Evolutionary conservation across 30 jellyfish, hydroid and myxozoan species (phyloP), one percentile per base, ranked within the genome.

Genomic region (Turritopsis dohrnii): DNA sequence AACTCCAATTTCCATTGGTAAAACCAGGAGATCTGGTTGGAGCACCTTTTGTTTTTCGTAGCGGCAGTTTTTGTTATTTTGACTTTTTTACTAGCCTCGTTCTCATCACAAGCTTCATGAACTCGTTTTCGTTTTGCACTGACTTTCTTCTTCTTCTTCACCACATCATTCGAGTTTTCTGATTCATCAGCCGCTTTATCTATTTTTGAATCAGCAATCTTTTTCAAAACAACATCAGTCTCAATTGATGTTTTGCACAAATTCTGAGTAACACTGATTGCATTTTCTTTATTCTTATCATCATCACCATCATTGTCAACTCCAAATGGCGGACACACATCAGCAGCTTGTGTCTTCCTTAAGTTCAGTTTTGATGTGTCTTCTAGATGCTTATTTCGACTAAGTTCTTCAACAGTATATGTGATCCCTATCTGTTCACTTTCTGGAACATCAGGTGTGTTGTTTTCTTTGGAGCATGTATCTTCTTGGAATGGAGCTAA

Each of bases 1-100:
- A n/a, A n/a, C n/a, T 19, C 52, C 1, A 28, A 17, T 18, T 54
- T 30, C 76, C 20, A n/a, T 28, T 25, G 21, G 0, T 19, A 29
- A 74, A 16, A 74, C 16, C 77, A 69, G 19, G 0, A 69, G 9
- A 27, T n/a, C 28, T 9, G 28, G 9, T 0, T 1, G 21, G 21
- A 21, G 5, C 66, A 86, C 94, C 88, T 72, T 31, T 79, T 79
- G 52, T 90, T 88, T 52, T 73, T 65, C 53, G 88, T 73, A 26
- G 79, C 75, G 18, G 72, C 85, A n/a, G 73, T 82, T 22, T 26
- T 72, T 21, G 25, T 28, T 4, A 52, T 7, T 8, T 66, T 54
- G 54, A 82, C 86, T 26, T 82, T 72, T 22, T 82, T 71, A 69
- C 73, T 29, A 26, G 71, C 72, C 26, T 19, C 89, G 72, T 7